A percentile compares a stretch with the other conserved stretches of the same genome.
Conservation (phyloP, 1,140 invertebrate genomes). For the Rhopalosiphum maidis region DNA sequence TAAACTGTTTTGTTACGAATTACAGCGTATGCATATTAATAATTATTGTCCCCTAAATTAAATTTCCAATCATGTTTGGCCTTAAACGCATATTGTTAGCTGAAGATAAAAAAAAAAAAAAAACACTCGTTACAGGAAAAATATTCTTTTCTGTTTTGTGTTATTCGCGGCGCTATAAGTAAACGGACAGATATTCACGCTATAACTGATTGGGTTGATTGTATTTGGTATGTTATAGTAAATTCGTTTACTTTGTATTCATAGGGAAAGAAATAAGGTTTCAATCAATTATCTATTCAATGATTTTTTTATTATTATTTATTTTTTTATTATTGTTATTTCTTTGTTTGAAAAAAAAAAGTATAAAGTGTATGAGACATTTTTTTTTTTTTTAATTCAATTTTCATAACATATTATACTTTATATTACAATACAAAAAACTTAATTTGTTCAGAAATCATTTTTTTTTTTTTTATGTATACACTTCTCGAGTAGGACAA, state of each 20-base stretch:
- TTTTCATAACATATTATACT: not conserved
- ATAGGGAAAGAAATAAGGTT: not conserved
- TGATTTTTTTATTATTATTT: not conserved
- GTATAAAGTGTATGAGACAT: not conserved
- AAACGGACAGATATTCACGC: not conserved
- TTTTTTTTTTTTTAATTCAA: not conserved
- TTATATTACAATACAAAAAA: not conserved
- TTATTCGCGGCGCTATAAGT: not conserved
- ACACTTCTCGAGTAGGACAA: not conserved
- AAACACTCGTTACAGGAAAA: not conserved
- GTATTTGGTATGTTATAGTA: not conserved
- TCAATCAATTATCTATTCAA: conserved; percentile 1
- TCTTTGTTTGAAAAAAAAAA: not conserved
- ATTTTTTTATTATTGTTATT: not conserved
- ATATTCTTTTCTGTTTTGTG: not conserved
- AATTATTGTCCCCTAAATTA: not conserved
- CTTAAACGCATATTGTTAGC: not conserved
- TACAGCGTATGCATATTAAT: not conserved
- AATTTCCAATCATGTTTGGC: not conserved
- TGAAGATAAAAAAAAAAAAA: not conserved
- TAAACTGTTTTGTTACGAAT: not conserved
- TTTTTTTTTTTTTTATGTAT: not conserved
- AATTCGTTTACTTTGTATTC: not conserved
- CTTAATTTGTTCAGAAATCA: not conserved
- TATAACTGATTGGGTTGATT: not conserved